Evolutionary conservation across 1,140 invertebrate genomes (phyloP).

Genomic region (Mizuhopecten yessoensis): DNA sequence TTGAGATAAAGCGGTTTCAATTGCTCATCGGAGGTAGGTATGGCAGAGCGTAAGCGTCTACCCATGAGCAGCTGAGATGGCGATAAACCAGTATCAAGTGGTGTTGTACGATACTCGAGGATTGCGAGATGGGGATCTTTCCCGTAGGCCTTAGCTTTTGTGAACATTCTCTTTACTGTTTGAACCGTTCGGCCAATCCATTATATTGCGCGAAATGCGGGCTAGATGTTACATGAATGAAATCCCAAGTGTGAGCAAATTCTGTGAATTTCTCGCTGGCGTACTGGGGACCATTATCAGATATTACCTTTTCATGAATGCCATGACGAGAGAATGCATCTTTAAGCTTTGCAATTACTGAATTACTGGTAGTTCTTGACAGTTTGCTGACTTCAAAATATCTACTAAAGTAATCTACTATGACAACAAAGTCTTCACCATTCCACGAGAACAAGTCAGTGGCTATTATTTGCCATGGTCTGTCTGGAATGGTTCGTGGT

Average conservation of each 20-base stretch:
- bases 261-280: conserved; percentile 31
- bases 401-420: conserved; percentile 61
- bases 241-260: conserved; percentile 9
- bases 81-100: too few species aligned
- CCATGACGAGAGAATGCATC: conserved; percentile 51
- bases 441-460: too few species aligned
- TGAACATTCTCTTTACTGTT: too few species aligned
- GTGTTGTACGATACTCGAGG: too few species aligned
- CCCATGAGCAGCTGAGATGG: not conserved
- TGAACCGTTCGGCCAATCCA: too few species aligned
- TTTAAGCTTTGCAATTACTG: conserved; percentile 65
- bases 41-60: too few species aligned
- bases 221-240: conserved; percentile 40
- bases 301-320: conserved; percentile 61
- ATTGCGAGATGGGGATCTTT: too few species aligned
- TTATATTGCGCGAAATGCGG: not conserved
- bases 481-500: conserved; percentile 53
- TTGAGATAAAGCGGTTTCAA: not conserved
- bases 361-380: conserved; percentile 35
- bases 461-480: too few species aligned
- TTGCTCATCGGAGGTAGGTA: too few species aligned
- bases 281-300: conserved; percentile 61
- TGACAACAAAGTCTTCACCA: too few species aligned
- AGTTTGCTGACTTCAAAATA: conserved; percentile 65
- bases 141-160: too few species aligned